Evolutionary conservation across 2,888 invertebrate species (phyloP).

Genomic region (Ormyrus thymus): DNA sequence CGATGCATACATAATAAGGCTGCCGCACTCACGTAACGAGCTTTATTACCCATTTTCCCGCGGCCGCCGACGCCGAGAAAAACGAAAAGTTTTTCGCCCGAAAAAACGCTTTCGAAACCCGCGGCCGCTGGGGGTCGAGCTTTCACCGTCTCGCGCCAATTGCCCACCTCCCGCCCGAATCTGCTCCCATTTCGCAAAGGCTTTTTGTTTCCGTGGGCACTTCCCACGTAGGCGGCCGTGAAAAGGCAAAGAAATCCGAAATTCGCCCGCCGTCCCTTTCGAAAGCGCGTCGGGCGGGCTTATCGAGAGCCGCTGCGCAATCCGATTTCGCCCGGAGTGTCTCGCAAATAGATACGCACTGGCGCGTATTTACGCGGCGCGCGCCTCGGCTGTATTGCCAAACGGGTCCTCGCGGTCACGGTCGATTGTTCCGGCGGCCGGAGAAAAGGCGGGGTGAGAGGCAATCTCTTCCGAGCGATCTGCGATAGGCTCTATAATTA

Average conservation of each 20-base stretch:
- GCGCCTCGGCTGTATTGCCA: conserved; percentile 50
- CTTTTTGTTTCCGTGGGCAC: not conserved
- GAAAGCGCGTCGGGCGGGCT: not conserved
- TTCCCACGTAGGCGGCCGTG: conserved; percentile 17
- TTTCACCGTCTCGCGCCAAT: conserved; percentile 7
- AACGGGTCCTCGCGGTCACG: conserved; percentile 60
- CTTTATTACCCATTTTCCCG: too few species aligned
- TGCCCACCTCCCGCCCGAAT: not conserved
- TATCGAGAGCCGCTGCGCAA: too few species aligned
- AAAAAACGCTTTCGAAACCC: not conserved
- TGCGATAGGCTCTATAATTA: too few species aligned
- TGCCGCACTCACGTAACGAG: conserved; percentile 8
- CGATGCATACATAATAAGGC: conserved; percentile 49
- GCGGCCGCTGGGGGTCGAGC: not conserved
- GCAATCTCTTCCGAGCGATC: too few species aligned
- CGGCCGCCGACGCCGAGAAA: too few species aligned
- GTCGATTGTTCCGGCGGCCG: conserved; percentile 56
- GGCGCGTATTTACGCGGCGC: conserved; percentile 47
- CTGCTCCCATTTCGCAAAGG: not conserved
- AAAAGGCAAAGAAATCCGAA: not conserved
- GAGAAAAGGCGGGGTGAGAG: conserved; percentile 9
- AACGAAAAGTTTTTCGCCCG: too few species aligned
- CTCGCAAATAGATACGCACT: conserved; percentile 30
- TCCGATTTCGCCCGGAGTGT: not conserved
- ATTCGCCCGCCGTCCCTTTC: not conserved